Evolutionary conservation across 2,113 vertebrate species (phyloP).

Genomic region (Mobula hypostoma): DNA sequence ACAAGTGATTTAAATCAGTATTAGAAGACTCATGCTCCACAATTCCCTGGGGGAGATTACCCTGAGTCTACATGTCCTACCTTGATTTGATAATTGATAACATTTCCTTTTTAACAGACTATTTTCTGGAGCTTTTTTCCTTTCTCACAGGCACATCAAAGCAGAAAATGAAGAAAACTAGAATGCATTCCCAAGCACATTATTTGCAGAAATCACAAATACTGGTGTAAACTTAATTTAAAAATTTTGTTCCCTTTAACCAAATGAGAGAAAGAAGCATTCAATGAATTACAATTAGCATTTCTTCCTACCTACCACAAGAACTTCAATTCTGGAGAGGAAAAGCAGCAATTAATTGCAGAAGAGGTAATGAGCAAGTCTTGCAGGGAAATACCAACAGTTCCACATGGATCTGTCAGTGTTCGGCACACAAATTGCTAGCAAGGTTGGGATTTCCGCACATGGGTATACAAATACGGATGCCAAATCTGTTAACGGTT

Average conservation of each 20-base stretch:
- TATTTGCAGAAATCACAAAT: constrained; percentile 21
- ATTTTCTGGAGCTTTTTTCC: constrained; percentile 52
- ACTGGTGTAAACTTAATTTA: neutral
- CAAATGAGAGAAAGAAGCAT: neutral
- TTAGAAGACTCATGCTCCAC: constrained; percentile 52
- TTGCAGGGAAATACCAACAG: neutral
- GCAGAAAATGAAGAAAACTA: neutral
- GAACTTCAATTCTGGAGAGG: neutral
- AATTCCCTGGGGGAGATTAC: constrained; percentile 58
- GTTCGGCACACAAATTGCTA: no score
- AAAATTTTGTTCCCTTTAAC: neutral
- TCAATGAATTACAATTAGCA: neutral
- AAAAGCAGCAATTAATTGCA: neutral
- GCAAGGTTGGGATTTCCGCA: no score
- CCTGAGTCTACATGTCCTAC: constrained; percentile 46
- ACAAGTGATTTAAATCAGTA: constrained; percentile 53
- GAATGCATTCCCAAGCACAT: constrained; percentile 11
- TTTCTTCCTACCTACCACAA: neutral
- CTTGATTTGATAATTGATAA: constrained; percentile 53
- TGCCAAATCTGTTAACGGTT: no score
- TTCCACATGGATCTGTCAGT: no score
- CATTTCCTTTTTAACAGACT: constrained; percentile 50
- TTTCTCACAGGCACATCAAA: constrained; percentile 34
- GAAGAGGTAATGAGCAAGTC: neutral
- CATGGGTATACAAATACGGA: no score